phyloP scores from a whole-genome alignment of 30 jellyfish, hydroid and myxozoan genomes.

The Chrysaora quinquecirrha region DNA sequence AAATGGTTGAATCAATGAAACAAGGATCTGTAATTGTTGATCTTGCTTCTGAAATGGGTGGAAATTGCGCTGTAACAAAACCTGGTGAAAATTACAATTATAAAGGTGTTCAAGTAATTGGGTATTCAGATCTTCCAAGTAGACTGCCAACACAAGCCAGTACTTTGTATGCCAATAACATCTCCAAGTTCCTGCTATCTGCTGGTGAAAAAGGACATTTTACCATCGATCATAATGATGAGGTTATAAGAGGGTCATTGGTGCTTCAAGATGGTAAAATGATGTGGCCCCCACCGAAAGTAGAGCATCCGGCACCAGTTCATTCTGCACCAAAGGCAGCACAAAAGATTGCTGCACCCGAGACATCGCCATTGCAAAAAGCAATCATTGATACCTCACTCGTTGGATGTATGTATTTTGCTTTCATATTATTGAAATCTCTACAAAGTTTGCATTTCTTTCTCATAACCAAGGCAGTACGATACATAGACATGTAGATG shows the following conservation, averaged over 20 bases:
- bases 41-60: constrained; percentile 96
- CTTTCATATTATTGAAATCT: too few relatives aligned
- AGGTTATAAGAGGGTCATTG: constrained; percentile 87
- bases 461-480: too few relatives aligned
- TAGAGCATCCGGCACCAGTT: constrained; percentile 82
- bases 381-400: constrained; percentile 76
- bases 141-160: constrained; percentile 96
- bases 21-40: constrained; percentile 97
- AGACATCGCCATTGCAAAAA: constrained; percentile 67
- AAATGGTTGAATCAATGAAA: constrained; percentile 95
- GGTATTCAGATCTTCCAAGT: constrained; percentile 94
- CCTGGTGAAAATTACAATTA: constrained; percentile 86
- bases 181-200: constrained; percentile 85
- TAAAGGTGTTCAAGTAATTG: constrained; percentile 89
- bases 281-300: constrained; percentile 96
- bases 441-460: too few relatives aligned
- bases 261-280: constrained; percentile 78
- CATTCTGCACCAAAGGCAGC: constrained; percentile 65
- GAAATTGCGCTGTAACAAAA: constrained; percentile 89
- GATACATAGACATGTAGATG: too few relatives aligned
- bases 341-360: constrained; percentile 66
- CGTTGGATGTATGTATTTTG: constrained; percentile 59
- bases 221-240: constrained; percentile 81
- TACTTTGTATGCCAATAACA: constrained; percentile 87
- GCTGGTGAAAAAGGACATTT: constrained; percentile 95